Conservation (phyloP, 2,113 vertebrate species). For the Lathamus discolor region DNA sequence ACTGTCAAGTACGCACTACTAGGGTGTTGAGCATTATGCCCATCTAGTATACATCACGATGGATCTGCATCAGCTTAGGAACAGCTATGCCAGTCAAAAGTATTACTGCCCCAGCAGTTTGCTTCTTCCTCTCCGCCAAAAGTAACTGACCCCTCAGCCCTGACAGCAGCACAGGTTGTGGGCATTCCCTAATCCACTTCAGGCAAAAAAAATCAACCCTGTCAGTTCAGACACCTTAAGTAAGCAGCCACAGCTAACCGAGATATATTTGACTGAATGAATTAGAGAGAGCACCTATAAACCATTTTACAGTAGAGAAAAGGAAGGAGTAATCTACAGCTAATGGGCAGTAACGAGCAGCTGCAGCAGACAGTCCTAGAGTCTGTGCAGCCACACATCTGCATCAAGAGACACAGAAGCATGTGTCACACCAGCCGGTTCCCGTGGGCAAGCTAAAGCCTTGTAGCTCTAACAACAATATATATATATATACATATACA, state of each 20-base stretch:
- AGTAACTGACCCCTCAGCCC: neutral
- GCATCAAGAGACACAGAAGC: neutral
- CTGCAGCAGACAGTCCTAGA: neutral
- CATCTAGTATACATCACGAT: rapidly evolving
- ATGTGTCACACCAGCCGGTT: neutral
- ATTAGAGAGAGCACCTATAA: neutral
- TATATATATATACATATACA: rapidly evolving
- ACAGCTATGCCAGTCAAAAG: neutral
- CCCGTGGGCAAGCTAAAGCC: neutral
- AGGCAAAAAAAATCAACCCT: neutral
- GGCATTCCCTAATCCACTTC: neutral
- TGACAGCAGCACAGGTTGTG: neutral
- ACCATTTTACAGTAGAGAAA: neutral
- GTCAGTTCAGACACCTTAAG: neutral
- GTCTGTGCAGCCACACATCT: neutral
- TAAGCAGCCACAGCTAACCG: neutral
- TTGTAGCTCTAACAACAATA: neutral
- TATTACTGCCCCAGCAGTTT: neutral
- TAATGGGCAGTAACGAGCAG: neutral
- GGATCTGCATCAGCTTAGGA: neutral
- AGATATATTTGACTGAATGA: neutral
- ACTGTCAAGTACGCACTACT: neutral
- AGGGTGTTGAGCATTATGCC: neutral
- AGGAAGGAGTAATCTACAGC: neutral
- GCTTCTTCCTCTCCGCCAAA: neutral